A percentile compares a stretch with the other conserved stretches of the same genome.
These are phyloP conservation scores for Acanthococcus lagerstroemiae DNA, from an alignment of 2,888 invertebrate species.

Conservation along the genomic window DNA sequence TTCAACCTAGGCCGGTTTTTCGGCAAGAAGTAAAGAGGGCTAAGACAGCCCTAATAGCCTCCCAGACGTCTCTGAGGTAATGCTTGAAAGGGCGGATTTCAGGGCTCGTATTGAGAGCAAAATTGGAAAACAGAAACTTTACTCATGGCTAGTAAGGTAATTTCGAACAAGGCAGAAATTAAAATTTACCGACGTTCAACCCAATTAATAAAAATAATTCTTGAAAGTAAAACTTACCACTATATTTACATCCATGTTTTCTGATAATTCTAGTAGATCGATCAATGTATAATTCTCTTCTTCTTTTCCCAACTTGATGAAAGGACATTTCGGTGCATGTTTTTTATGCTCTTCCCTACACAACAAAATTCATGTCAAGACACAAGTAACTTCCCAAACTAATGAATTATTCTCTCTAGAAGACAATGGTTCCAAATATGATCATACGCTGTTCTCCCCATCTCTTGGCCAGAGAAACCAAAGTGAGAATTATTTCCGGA, in stretches of 20 bases:
- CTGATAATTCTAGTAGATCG: neutral
- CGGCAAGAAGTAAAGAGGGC: too few relatives aligned
- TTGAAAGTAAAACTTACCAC: constrained; percentile 1
- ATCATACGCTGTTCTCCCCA: too few relatives aligned
- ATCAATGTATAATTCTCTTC: constrained; percentile 9
- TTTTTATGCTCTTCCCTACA: constrained; percentile 13
- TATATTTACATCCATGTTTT: constrained; percentile 12
- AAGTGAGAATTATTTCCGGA: too few relatives aligned
- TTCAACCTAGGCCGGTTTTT: too few relatives aligned
- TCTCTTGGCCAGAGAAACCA: too few relatives aligned
- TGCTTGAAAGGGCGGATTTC: too few relatives aligned
- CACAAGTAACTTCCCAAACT: neutral
- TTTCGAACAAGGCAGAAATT: too few relatives aligned
- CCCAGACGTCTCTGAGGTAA: too few relatives aligned
- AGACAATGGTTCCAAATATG: too few relatives aligned
- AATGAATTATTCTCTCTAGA: neutral
- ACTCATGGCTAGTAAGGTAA: too few relatives aligned
- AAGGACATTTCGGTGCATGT: constrained; percentile 14
- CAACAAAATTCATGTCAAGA: neutral
- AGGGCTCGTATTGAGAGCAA: too few relatives aligned
- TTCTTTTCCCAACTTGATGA: neutral
- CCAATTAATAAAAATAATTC: neutral
- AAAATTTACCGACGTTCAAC: neutral
- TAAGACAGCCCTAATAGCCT: too few relatives aligned
- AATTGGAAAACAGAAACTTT: neutral